Evolutionary conservation across 2,888 invertebrate species (phyloP), one percentile per base, ranked within the genome.

Genomic region (Coelinius sp.): DNA sequence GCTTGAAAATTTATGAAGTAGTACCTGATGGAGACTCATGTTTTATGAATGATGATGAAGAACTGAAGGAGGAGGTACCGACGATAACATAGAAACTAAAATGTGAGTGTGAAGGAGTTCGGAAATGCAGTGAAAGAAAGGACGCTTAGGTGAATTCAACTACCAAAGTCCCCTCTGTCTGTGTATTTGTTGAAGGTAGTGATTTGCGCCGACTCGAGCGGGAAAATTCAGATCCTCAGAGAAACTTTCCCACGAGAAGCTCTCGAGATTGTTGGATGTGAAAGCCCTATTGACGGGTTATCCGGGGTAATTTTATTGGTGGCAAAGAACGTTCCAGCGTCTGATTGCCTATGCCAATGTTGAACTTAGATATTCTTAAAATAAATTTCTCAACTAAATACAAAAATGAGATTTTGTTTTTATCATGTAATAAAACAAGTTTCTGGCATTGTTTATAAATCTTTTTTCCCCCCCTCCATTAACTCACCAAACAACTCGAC

Each of bases 1-100:
- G 78, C 78, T 82, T 78, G 80, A 78, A 83, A 84, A 84, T 85
- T 82, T 83, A 83, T 83, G 75, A 79, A 81, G 73, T 78, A 77
- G 77, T 75, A 78, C 70, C 78, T 79, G 81, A 84, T 81, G 78
- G 81, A 82, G 79, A 76, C 83, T 85, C 84, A 84, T 85, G 84
- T 83, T 84, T 84, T 84, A 85, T 83, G 81, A 84, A 84, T 82
- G 82, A 83, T 80, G 74, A 78, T 65, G 70, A 73, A 72, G 67
- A 70, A 69, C 41, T 56, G 69, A 52, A 12, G n/a, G 31, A 25
- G 25, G 12, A n/a, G 62, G 24, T 27, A 64, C 12, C 35, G 62
- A 31, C 46, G 31, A 63, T 65, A 44, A 65, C 25, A 35, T 14
- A 38, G 67, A 65, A 49, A 49, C 27, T 46, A 46, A 63, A 67